Evolutionary conservation across 2,113 vertebrate genomes (phyloP).

Genomic region (Chlamydotis undulata): DNA sequence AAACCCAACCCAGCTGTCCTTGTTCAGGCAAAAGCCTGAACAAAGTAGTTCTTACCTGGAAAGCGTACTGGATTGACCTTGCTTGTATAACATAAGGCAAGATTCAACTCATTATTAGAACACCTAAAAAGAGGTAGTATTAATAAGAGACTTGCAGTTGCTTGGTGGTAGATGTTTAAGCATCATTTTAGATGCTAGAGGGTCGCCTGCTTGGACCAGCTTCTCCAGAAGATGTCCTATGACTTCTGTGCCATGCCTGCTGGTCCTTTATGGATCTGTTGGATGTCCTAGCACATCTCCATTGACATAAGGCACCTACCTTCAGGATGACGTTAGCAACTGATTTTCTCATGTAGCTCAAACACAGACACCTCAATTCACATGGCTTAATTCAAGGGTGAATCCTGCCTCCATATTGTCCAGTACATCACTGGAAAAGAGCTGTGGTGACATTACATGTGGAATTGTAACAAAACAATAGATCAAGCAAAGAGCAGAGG

Average conservation of each 20-base stretch:
- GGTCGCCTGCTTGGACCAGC: neutral
- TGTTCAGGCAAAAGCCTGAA: neutral
- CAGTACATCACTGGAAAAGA: neutral
- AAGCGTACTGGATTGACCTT: neutral
- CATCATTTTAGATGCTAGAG: neutral
- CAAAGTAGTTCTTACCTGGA: neutral
- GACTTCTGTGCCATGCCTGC: neutral
- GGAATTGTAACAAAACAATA: neutral
- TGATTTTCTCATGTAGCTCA: neutral
- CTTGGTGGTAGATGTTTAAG: neutral
- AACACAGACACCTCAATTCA: neutral
- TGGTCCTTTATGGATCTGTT: neutral
- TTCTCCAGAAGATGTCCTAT: neutral
- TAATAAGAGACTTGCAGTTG: neutral
- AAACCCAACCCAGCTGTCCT: neutral
- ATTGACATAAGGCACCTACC: neutral
- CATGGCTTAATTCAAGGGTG: neutral
- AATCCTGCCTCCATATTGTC: neutral
- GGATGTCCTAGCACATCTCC: neutral
- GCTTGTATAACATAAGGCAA: neutral
- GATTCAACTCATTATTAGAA: neutral
- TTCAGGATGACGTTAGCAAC: neutral
- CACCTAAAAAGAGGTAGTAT: neutral
- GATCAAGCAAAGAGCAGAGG: neutral
- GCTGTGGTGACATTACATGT: neutral